Evolutionary conservation across 2,797 vertebrate genomes (phyloP).

Genomic region (Sciaenops ocellatus): DNA sequence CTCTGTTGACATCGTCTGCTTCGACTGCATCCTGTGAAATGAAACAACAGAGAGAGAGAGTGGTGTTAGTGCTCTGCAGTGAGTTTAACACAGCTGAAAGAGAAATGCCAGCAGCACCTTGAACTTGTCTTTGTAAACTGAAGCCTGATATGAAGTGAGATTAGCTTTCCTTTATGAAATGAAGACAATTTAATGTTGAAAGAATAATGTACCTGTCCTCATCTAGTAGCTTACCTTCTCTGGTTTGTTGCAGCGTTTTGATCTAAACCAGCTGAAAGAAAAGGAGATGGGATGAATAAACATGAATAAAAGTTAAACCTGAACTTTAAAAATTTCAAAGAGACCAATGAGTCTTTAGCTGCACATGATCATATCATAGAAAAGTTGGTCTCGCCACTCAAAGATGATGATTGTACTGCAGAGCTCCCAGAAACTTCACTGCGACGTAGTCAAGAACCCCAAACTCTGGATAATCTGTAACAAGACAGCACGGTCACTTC

Average conservation of each 20-base stretch:
- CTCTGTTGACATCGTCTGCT: not conserved
- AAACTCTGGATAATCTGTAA: not conserved
- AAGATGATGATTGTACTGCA: not conserved
- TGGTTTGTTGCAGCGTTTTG: not conserved
- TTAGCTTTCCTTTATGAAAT: too few relatives aligned
- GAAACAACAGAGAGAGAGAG: not conserved
- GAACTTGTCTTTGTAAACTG: not conserved
- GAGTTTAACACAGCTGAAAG: not conserved
- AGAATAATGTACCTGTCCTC: not conserved
- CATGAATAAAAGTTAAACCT: not conserved
- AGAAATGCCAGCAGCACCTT: not conserved
- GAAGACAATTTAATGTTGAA: too few relatives aligned
- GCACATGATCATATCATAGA: not conserved
- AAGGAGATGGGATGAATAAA: not conserved
- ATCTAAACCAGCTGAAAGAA: slow-evolving; percentile 41
- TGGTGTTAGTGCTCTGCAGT: not conserved
- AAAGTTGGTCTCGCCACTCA: slow-evolving; percentile 10
- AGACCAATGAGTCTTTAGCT: not conserved
- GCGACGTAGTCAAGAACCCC: too few relatives aligned
- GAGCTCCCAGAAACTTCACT: slow-evolving; percentile 4
- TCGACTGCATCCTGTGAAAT: not conserved
- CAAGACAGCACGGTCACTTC: not conserved
- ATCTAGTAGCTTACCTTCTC: slow-evolving; percentile 8
- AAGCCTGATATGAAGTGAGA: not conserved
- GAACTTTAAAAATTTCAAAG: not conserved